Percentiles rank a stretch among this genome's conserved stretches.
Conservation (phyloP, 2,888 invertebrate species). For the Apodemia hepburni region DNA sequence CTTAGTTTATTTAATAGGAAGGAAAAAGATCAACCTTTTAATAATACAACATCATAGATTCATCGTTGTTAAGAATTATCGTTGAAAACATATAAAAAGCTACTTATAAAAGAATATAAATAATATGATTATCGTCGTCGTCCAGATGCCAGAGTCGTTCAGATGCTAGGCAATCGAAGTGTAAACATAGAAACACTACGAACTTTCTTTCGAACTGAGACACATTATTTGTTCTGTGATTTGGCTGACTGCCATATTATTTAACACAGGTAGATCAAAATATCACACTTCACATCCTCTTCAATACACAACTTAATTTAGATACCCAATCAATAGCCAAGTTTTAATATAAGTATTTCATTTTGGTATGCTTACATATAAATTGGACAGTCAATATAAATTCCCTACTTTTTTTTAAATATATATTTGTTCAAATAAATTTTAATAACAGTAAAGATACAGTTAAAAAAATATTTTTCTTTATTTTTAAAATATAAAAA, state of each 20-base stretch:
- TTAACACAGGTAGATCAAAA: slow-evolving; percentile 26
- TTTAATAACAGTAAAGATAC: too few relatives aligned
- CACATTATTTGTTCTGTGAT: slow-evolving; percentile 35
- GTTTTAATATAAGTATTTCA: background rate
- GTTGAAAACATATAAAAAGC: too few relatives aligned
- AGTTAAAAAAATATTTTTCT: too few relatives aligned
- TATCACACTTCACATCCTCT: slow-evolving; percentile 13
- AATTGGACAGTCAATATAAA: too few relatives aligned
- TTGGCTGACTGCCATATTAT: slow-evolving; percentile 44
- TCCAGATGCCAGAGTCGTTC: background rate
- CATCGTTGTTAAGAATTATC: background rate
- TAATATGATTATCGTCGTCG: background rate
- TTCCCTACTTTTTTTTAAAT: too few relatives aligned
- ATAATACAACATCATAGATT: background rate
- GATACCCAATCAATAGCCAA: slow-evolving; percentile 20
- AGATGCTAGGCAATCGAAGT: background rate
- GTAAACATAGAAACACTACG: slow-evolving; percentile 1
- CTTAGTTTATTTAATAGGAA: too few relatives aligned
- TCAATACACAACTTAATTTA: slow-evolving; percentile 14
- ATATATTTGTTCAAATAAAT: too few relatives aligned
- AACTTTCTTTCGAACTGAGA: slow-evolving; percentile 36
- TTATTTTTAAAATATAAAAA: too few relatives aligned
- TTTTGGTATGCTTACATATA: slow-evolving; percentile 4
- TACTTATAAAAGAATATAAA: background rate
- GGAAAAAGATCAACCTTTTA: background rate